Conservation (phyloP, 2,113 vertebrate species). For the Anser cygnoides region DNA sequence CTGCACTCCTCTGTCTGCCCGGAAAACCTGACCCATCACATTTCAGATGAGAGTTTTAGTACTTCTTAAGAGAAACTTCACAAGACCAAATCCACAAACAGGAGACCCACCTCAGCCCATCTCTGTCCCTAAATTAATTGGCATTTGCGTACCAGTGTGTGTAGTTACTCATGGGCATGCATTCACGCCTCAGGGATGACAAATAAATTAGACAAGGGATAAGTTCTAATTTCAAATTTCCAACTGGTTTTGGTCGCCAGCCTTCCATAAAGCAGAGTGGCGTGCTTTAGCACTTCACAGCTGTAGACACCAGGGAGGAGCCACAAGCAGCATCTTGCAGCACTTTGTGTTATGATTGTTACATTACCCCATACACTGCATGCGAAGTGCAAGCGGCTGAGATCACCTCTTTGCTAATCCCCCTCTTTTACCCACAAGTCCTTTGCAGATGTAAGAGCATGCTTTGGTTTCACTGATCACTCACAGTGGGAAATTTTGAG, state of each 20-base stretch:
- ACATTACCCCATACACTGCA: background rate
- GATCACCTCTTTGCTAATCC: conserved; percentile 41
- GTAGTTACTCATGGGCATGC: background rate
- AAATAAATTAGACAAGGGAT: background rate
- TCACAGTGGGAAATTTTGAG: conserved; percentile 52
- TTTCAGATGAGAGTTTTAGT: background rate
- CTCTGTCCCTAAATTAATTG: rapidly evolving
- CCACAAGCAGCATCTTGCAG: background rate
- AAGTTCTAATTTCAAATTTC: background rate
- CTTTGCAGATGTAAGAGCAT: conserved; percentile 11
- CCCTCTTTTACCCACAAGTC: background rate
- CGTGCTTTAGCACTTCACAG: background rate
- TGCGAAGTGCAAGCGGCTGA: background rate
- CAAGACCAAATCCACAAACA: background rate
- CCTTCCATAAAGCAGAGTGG: background rate
- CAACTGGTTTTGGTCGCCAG: background rate
- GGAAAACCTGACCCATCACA: rapidly evolving
- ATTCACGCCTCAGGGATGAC: background rate
- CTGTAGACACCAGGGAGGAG: background rate
- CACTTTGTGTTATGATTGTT: background rate
- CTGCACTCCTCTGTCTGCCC: background rate
- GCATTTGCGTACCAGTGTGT: background rate
- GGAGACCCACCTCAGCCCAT: background rate
- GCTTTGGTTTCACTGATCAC: background rate
- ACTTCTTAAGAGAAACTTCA: background rate